Conservation (phyloP, 1,140 invertebrate genomes). For the Mycetomoellerius zeteki region DNA sequence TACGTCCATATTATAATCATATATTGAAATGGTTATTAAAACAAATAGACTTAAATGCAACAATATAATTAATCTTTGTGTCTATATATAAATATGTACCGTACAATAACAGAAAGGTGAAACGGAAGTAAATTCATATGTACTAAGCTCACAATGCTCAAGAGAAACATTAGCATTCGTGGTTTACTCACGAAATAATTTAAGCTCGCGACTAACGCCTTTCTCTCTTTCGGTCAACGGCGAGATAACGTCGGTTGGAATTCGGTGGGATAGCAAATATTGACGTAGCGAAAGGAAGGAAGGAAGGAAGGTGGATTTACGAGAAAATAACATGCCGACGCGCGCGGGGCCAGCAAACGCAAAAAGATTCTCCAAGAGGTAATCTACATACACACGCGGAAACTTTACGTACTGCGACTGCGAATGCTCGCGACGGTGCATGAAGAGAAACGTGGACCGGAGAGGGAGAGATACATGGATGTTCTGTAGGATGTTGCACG, state of each 20-base stretch:
- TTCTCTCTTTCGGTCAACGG: conserved; percentile 30
- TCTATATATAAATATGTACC: neutral
- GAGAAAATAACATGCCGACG: conserved; percentile 52
- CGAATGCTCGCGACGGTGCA: conserved; percentile 25
- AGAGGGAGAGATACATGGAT: neutral
- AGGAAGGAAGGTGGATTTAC: conserved; percentile 46
- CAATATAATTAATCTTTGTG: conserved; percentile 19
- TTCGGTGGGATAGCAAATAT: conserved; percentile 51
- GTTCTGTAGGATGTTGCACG: conserved; percentile 19
- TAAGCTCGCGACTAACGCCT: neutral
- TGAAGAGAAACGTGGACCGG: neutral
- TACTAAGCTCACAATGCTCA: neutral
- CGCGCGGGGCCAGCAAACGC: neutral
- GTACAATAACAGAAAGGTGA: conserved; percentile 2
- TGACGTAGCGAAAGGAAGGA: conserved; percentile 31
- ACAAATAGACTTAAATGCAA: neutral
- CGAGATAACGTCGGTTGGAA: conserved; percentile 23
- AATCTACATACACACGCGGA: conserved; percentile 42
- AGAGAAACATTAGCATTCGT: neutral
- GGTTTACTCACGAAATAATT: conserved; percentile 46
- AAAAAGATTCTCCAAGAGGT: conserved; percentile 47
- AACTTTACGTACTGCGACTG: conserved; percentile 45
- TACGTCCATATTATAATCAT: neutral
- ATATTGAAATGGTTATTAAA: conserved; percentile 20
- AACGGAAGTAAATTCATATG: conserved; percentile 9